Evolutionary conservation across 2,113 vertebrate genomes (phyloP).

Genomic region (Acrocephalus kingi): DNA sequence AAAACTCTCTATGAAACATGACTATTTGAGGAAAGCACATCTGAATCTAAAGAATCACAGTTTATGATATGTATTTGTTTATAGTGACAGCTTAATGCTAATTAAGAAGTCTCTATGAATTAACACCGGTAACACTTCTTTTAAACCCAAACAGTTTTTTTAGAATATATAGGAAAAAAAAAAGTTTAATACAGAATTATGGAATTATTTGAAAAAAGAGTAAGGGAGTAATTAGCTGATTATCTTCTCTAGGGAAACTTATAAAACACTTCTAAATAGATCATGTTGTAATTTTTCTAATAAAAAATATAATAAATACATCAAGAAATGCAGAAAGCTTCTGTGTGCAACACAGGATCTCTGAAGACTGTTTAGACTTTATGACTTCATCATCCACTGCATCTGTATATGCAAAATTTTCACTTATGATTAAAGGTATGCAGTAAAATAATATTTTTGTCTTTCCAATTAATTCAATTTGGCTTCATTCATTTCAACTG

Average conservation of each 20-base stretch:
- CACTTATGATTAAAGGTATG: not conserved
- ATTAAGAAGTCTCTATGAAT: not conserved
- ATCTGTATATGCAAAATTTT: not conserved
- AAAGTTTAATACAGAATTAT: not conserved
- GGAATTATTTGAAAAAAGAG: not conserved
- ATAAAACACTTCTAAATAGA: not conserved
- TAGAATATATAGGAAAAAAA: not conserved
- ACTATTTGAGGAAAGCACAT: not conserved
- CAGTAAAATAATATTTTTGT: not conserved
- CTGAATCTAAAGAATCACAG: not conserved
- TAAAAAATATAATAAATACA: not conserved
- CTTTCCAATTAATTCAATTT: not conserved
- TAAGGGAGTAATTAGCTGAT: not conserved
- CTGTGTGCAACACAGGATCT: not conserved
- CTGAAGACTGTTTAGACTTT: not conserved
- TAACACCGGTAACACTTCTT: not conserved
- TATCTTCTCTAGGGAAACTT: not conserved
- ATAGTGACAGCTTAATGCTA: not conserved
- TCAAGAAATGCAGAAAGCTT: not conserved
- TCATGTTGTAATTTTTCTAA: not conserved
- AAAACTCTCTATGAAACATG: too few relatives aligned
- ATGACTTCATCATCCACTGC: not conserved
- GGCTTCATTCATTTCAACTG: not conserved
- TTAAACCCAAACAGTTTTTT: not conserved
- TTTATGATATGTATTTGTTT: not conserved